A percentile compares a stretch with the other conserved stretches of the same genome.
Evolutionary conservation across 2,113 vertebrate genomes (phyloP).

Genomic region (pig (Sus scrofa)): T2T-Sscrofa CM000821.6:13547001-13547500

Average conservation of each 20-base stretch:
- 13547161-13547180: conserved; percentile 68
- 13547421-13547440: neutral
- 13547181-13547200: conserved; percentile 55
- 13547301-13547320: conserved; percentile 65
- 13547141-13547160: conserved; percentile 70
- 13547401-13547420: no score
- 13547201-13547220: conserved; percentile 71
- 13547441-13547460: neutral
- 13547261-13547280: neutral
- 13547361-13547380: neutral
- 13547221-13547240: conserved; percentile 54
- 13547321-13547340: neutral
- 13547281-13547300: conserved; percentile 53
- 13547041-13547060: conserved; percentile 13
- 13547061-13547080: neutral
- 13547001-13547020: neutral
- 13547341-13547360: neutral
- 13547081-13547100: neutral
- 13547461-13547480: neutral
- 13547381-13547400: no score
- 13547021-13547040: neutral
- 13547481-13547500: neutral
- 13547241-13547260: conserved; percentile 44
- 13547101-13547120: conserved; percentile 23
- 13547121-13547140: conserved; percentile 11